phyloP scores from a whole-genome alignment of 1,140 invertebrate genomes.

The Apis florea region DNA sequence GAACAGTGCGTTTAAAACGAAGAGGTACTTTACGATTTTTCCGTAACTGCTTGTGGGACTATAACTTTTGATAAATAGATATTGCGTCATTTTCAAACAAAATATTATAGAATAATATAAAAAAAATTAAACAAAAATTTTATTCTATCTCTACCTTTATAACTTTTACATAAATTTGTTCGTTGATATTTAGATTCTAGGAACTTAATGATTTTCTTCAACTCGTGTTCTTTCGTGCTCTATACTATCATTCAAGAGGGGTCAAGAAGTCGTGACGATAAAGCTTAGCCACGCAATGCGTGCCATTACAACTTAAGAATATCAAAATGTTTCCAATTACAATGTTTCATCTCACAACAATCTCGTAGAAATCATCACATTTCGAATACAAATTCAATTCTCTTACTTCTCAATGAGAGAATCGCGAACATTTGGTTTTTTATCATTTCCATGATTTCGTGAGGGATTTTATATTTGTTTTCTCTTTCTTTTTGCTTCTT shows the following conservation, averaged over 20 bases:
- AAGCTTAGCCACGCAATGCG: conserved; percentile 36
- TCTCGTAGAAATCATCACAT: background rate
- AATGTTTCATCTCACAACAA: background rate
- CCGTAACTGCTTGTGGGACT: background rate
- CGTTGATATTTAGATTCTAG: conserved; percentile 29
- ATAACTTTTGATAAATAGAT: conserved; percentile 6
- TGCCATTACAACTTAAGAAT: conserved; percentile 57
- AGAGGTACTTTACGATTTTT: conserved; percentile 29
- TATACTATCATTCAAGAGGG: conserved; percentile 59
- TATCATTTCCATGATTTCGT: background rate
- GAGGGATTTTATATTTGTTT: background rate
- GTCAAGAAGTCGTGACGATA: conserved; percentile 70
- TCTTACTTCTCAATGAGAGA: background rate
- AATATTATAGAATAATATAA: background rate
- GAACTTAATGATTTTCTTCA: conserved; percentile 17
- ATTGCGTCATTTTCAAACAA: background rate
- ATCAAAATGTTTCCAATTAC: conserved; percentile 49
- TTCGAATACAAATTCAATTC: background rate
- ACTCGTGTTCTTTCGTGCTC: conserved; percentile 7
- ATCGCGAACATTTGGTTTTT: background rate
- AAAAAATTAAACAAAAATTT: background rate
- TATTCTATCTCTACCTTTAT: background rate
- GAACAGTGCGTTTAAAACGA: conserved; percentile 9
- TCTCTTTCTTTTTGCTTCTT: background rate
- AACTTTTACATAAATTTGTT: background rate